Percentiles rank a stretch among this genome's conserved stretches.
phyloP scores from a whole-genome alignment of 2,113 vertebrate genomes.

The Plestiodon gilberti region DNA sequence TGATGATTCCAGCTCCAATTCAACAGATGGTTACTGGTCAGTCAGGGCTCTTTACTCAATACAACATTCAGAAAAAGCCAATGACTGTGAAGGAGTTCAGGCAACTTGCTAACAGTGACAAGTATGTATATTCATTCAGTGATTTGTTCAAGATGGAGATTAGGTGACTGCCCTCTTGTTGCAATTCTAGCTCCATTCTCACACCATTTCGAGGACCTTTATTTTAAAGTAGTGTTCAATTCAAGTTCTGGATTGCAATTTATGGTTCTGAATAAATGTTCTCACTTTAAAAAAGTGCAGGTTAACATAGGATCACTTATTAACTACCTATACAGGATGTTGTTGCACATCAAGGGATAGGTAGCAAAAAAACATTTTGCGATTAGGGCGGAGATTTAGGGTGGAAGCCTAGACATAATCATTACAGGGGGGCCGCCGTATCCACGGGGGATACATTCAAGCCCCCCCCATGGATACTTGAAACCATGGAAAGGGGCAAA shows the following conservation, averaged over 20 bases:
- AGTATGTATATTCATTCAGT: constrained; percentile 69
- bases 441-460: too few relatives aligned
- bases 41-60: constrained; percentile 80
- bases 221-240: neutral
- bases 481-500: too few relatives aligned
- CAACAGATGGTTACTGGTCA: constrained; percentile 84
- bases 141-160: neutral
- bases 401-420: neutral
- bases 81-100: constrained; percentile 84
- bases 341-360: neutral
- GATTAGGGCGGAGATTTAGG: neutral
- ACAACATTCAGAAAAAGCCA: constrained; percentile 82
- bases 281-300: neutral
- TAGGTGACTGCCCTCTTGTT: neutral
- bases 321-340: neutral
- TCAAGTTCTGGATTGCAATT: neutral
- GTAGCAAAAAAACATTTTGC: neutral
- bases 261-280: neutral
- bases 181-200: neutral
- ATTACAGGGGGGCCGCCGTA: too few relatives aligned
- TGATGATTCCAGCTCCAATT: constrained; percentile 83
- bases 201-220: neutral
- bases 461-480: too few relatives aligned
- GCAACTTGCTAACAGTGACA: constrained; percentile 80
- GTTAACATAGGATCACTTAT: neutral